Conservation (phyloP, 2,888 invertebrate genomes). For the Proisotoma minuta region DNA sequence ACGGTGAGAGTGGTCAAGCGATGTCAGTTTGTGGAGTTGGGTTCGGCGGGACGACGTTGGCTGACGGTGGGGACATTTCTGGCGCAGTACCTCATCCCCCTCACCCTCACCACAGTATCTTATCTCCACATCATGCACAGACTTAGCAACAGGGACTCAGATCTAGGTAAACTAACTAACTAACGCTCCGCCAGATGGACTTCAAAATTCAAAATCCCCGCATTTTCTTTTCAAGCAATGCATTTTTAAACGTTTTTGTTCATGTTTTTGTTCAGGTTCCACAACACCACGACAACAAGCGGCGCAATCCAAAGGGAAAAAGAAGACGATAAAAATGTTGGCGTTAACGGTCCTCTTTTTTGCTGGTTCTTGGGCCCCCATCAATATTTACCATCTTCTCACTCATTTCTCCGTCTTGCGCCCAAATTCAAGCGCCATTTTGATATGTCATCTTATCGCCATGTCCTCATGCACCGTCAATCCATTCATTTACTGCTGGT, state of each 20-base stretch:
- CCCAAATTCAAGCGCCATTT: constrained; percentile 51
- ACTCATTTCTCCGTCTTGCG: constrained; percentile 48
- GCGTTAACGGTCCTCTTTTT: constrained; percentile 52
- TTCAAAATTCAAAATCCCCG: too few relatives aligned
- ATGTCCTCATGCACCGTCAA: constrained; percentile 54
- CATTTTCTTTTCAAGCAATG: too few relatives aligned
- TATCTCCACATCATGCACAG: constrained; percentile 49
- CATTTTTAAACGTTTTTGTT: too few relatives aligned
- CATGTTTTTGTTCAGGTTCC: constrained; percentile 48
- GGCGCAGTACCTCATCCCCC: constrained; percentile 52
- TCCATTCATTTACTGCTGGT: constrained; percentile 55
- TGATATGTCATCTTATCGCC: constrained; percentile 53
- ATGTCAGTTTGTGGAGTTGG: constrained; percentile 50
- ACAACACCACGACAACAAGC: constrained; percentile 51
- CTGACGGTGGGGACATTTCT: constrained; percentile 51
- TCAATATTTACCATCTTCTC: constrained; percentile 52
- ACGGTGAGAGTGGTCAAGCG: constrained; percentile 48
- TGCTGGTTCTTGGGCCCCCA: constrained; percentile 54
- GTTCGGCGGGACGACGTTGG: constrained; percentile 49
- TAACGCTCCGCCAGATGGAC: too few relatives aligned
- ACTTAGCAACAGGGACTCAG: constrained; percentile 38
- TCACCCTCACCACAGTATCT: constrained; percentile 51
- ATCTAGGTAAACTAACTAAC: constrained; percentile 31
- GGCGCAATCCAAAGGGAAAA: constrained; percentile 50
- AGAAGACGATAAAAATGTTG: constrained; percentile 54